Percentiles rank a stretch among this genome's conserved stretches.
Conservation (phyloP, 2,797 vertebrate species). For the Gastrophryne carolinensis region DNA sequence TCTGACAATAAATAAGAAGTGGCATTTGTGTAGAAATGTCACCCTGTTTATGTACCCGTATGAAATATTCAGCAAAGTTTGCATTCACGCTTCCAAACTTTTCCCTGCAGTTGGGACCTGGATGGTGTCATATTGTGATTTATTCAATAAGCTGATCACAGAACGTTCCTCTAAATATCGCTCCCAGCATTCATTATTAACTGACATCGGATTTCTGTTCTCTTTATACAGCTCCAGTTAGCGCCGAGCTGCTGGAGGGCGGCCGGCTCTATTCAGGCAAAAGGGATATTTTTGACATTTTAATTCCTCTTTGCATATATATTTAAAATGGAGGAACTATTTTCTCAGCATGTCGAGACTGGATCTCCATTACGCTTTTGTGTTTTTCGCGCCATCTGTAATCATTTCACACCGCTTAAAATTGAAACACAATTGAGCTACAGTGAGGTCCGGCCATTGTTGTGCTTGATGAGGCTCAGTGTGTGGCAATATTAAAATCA, state of each 20-base stretch:
- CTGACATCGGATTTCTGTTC: neutral
- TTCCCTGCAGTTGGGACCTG: neutral
- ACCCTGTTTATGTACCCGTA: slow-evolving; percentile 32
- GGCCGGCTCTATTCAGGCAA: neutral
- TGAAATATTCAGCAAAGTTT: slow-evolving; percentile 54
- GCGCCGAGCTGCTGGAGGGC: neutral
- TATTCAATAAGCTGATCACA: neutral
- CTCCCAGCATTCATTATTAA: neutral
- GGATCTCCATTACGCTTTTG: slow-evolving; percentile 23
- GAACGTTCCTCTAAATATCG: neutral
- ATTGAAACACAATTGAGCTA: slow-evolving; percentile 30
- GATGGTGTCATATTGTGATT: neutral
- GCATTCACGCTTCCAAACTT: neutral
- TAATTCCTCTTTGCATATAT: slow-evolving; percentile 3
- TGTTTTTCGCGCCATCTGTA: slow-evolving; percentile 32
- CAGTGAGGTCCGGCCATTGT: slow-evolving; percentile 7
- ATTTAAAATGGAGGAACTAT: slow-evolving; percentile 33
- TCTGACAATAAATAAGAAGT: neutral
- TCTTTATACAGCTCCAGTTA: neutral
- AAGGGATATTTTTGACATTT: slow-evolving; percentile 1
- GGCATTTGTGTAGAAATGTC: neutral
- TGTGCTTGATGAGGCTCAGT: slow-evolving; percentile 15
- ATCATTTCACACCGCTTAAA: slow-evolving; percentile 42
- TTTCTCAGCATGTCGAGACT: slow-evolving; percentile 43
- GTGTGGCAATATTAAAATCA: slow-evolving; percentile 22